These are phyloP conservation scores for Epicauta chinensis DNA, from an alignment of 1,140 invertebrate species.

Conservation along the genomic window DNA sequence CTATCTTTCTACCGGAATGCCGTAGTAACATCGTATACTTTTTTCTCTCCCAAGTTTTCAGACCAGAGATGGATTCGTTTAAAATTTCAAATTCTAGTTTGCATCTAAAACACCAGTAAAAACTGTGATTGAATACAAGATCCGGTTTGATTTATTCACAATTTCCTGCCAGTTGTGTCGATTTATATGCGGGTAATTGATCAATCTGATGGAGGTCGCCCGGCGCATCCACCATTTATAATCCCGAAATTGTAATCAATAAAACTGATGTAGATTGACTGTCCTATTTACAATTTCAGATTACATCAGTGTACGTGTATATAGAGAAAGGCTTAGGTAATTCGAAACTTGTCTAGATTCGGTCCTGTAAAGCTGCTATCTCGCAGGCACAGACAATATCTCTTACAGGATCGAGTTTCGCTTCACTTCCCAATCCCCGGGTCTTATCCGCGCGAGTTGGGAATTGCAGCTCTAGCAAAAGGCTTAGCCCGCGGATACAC, in stretches of 20 bases:
- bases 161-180: no score
- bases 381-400: slow-evolving; percentile 35
- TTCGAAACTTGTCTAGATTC: slow-evolving; percentile 3
- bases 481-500: slow-evolving; percentile 39
- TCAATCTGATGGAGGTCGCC: not conserved
- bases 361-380: slow-evolving; percentile 21
- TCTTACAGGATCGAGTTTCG: slow-evolving; percentile 38
- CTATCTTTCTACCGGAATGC: slow-evolving; percentile 1
- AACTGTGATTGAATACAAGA: no score
- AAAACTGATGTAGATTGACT: not conserved
- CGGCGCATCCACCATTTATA: slow-evolving; percentile 3
- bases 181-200: not conserved
- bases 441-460: slow-evolving; percentile 35
- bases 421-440: slow-evolving; percentile 38
- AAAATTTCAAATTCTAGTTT: no score
- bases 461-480: slow-evolving; percentile 36
- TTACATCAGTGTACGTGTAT: not conserved
- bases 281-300: not conserved
- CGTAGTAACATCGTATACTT: slow-evolving; percentile 14
- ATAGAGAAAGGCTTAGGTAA: not conserved
- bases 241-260: not conserved
- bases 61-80: no score
- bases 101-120: no score
- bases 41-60: not conserved
- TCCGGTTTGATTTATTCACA: no score